These are phyloP conservation scores for Gymnobelideus leadbeateri DNA, from an alignment of 2,113 vertebrate species.

Conservation along the genomic window DNA sequence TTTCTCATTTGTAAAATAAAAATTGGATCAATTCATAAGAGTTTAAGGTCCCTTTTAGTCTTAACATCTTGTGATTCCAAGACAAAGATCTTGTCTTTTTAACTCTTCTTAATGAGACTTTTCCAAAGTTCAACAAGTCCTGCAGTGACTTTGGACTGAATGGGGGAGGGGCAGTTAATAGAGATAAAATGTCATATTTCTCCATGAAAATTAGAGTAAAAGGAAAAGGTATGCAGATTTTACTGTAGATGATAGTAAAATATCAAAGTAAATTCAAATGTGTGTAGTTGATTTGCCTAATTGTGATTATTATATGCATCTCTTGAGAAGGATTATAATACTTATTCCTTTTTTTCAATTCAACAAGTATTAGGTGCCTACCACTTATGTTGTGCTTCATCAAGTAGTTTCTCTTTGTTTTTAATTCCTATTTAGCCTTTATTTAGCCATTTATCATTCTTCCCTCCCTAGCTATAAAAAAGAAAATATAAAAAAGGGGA, in stretches of 20 bases:
- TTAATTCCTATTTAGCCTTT: background rate
- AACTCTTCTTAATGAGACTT: background rate
- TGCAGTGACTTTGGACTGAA: background rate
- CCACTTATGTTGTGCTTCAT: background rate
- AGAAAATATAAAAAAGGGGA: too few relatives aligned
- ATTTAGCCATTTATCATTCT: background rate
- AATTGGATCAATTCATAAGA: background rate
- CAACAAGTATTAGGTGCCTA: background rate
- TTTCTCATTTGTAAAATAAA: background rate
- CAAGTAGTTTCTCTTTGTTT: background rate
- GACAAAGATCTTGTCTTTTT: background rate
- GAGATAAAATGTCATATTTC: background rate
- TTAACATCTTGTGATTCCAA: background rate
- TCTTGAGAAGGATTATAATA: background rate
- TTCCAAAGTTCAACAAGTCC: background rate
- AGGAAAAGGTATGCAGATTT: background rate
- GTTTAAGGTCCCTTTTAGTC: background rate
- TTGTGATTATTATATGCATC: background rate
- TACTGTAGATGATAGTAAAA: background rate
- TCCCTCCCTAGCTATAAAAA: background rate
- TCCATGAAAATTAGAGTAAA: background rate
- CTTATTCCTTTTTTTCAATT: background rate
- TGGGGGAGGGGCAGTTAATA: background rate
- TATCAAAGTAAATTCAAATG: background rate
- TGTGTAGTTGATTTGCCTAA: background rate